These are phyloP conservation scores for Nasua narica DNA, from an alignment of 2,797 vertebrate species.

Conservation along the genomic window DNA sequence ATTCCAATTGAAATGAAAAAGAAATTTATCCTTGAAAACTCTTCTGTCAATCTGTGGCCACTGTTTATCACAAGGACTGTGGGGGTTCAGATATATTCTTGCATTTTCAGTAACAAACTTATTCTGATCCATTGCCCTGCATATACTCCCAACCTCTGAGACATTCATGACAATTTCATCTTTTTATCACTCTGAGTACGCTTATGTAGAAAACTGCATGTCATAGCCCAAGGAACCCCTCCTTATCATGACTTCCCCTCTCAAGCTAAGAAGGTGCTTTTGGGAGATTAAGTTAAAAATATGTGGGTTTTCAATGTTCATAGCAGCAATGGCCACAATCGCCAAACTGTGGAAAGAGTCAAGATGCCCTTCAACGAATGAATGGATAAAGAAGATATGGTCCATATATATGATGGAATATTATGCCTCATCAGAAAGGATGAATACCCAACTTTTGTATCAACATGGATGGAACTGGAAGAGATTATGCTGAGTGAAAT, in stretches of 20 bases:
- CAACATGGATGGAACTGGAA: too few relatives aligned
- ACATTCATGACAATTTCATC: not conserved
- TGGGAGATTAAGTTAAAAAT: not conserved
- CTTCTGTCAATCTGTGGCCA: not conserved
- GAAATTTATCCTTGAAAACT: not conserved
- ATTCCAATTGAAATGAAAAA: not conserved
- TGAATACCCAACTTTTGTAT: too few relatives aligned
- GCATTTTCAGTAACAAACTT: not conserved
- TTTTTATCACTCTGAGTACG: not conserved
- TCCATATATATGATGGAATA: too few relatives aligned
- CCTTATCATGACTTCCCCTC: not conserved
- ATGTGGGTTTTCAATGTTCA: too few relatives aligned
- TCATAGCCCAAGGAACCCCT: not conserved
- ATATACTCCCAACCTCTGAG: not conserved
- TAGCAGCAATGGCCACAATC: too few relatives aligned
- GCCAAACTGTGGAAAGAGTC: too few relatives aligned
- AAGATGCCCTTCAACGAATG: too few relatives aligned
- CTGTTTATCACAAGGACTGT: not conserved
- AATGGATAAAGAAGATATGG: too few relatives aligned
- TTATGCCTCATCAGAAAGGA: too few relatives aligned
- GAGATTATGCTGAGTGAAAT: too few relatives aligned
- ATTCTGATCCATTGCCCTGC: not conserved
- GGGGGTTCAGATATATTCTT: not conserved
- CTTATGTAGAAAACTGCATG: not conserved
- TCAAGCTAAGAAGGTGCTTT: not conserved